Evolutionary conservation across 1,140 invertebrate genomes (phyloP), one percentile per base, ranked within the genome.

Genomic region (Gonioctena quinquepunctata): DNA sequence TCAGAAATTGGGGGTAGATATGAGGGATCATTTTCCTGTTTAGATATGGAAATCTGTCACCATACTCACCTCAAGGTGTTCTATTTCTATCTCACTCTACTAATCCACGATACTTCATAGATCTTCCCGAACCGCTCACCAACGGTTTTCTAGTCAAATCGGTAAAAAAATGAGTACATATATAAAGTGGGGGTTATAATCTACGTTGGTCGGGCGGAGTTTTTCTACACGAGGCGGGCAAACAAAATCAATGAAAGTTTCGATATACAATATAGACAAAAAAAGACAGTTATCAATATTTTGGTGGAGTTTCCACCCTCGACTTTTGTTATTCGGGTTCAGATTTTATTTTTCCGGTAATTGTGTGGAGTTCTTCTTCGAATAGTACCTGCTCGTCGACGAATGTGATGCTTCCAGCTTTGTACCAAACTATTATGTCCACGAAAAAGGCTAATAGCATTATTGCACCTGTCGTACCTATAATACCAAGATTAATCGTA

Each of bases 391-490:
- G 84, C 28, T 90, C 89, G 64, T 90, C 89, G 0, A 86, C 86
- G 72, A 92, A 90, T 76, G 86, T 89, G 72, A 92, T 92, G 69
- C 86, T 89, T 16, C 87, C 87, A 8, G 91, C 90, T 82, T 92
- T 91, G 82, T 89, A 91, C 89, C 89, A 92, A 1, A 93, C 90
- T 23, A 91, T 85, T 11, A 91, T 76, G 78, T 93, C 91, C 8
- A 92, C 88, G 23, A 91, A 80, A 75, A 92, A 92, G 23, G 90
- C 91, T 66, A 89, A 80, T 11, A 91, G 76, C 77, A 93, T 85
- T 25, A 93, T 87, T 28, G 87, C 86, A 57, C 89, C 89, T 2
- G 91, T 92, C 26, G 89, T 90, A 63, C 90, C 90, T 92, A 79
- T 42, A 81, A 78, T 71, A 70, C 11, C 50, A 54, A 54, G 16